These are phyloP conservation scores for Hermetia illucens DNA, from an alignment of 1,140 invertebrate species.

Conservation along the genomic window DNA sequence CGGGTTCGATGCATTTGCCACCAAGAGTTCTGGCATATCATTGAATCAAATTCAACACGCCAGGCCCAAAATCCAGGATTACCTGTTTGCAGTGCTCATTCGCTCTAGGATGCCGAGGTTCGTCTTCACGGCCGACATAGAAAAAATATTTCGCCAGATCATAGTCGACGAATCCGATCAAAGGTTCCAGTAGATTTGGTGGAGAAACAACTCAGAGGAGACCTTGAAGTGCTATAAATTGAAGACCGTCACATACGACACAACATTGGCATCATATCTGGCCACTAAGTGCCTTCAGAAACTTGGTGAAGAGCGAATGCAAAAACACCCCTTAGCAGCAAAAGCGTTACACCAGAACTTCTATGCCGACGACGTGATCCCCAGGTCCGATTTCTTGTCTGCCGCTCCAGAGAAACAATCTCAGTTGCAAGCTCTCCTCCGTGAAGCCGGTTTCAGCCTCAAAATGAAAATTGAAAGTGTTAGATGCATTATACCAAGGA, in stretches of 20 bases:
- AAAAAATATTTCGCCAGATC: slow-evolving; percentile 20
- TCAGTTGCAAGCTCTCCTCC: neutral
- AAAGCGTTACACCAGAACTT: slow-evolving; percentile 7
- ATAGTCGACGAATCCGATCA: slow-evolving; percentile 28
- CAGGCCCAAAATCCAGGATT: slow-evolving; percentile 26
- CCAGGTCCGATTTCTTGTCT: slow-evolving; percentile 12
- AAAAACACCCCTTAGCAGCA: slow-evolving; percentile 9
- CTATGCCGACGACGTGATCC: slow-evolving; percentile 18
- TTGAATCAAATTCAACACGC: slow-evolving; percentile 23
- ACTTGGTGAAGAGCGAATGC: slow-evolving; percentile 18
- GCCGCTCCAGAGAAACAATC: too few species aligned
- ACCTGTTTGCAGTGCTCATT: slow-evolving; percentile 23
- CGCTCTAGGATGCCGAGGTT: slow-evolving; percentile 23
- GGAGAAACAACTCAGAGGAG: slow-evolving; percentile 11
- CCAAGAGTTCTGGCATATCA: slow-evolving; percentile 17
- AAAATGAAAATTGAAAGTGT: too few species aligned
- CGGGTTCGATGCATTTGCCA: slow-evolving; percentile 26
- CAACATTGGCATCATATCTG: slow-evolving; percentile 18
- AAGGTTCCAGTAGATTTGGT: slow-evolving; percentile 23
- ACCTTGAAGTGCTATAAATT: slow-evolving; percentile 15
- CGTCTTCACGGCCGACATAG: slow-evolving; percentile 17
- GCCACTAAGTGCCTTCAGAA: slow-evolving; percentile 22
- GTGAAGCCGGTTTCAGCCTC: too few species aligned
- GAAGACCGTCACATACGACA: slow-evolving; percentile 22
- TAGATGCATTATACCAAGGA: too few species aligned